Conservation (phyloP, 2,797 vertebrate species). For the Cyclopterus lumpus region DNA sequence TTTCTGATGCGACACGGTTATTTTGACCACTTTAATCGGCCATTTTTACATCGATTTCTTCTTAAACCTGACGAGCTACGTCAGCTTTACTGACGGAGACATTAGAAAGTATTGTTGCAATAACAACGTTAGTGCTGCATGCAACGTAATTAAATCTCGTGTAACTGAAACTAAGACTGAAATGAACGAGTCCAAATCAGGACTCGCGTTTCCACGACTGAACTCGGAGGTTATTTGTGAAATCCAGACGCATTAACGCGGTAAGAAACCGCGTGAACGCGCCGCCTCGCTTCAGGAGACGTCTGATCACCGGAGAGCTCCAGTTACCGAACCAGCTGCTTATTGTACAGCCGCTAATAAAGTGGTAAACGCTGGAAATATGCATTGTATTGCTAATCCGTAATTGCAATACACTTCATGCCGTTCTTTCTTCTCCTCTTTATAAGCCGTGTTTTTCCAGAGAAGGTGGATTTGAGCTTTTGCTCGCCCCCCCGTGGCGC, state of each 20-base stretch:
- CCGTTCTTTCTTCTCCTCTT: neutral
- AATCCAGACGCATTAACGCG: neutral
- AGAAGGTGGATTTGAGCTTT: conserved; percentile 9
- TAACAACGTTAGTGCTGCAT: neutral
- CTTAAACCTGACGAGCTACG: conserved; percentile 1
- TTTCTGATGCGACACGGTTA: neutral
- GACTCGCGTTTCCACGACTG: neutral
- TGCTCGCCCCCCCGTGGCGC: conserved; percentile 17
- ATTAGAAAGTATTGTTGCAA: neutral
- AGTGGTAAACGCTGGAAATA: neutral
- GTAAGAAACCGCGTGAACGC: neutral
- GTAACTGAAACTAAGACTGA: neutral
- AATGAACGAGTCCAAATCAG: neutral
- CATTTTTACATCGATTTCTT: neutral
- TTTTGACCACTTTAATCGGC: neutral
- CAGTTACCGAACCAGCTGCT: neutral
- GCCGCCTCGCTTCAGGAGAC: neutral
- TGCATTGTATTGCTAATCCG: conserved; percentile 20
- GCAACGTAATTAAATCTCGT: neutral
- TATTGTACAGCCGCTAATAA: neutral
- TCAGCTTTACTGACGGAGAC: neutral
- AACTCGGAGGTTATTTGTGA: neutral
- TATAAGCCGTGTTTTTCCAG: neutral
- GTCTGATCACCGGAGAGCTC: neutral
- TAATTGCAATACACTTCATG: neutral